phyloP scores from a whole-genome alignment of 30 jellyfish, hydroid and myxozoan genomes.

The Aurelia sp. region DNA sequence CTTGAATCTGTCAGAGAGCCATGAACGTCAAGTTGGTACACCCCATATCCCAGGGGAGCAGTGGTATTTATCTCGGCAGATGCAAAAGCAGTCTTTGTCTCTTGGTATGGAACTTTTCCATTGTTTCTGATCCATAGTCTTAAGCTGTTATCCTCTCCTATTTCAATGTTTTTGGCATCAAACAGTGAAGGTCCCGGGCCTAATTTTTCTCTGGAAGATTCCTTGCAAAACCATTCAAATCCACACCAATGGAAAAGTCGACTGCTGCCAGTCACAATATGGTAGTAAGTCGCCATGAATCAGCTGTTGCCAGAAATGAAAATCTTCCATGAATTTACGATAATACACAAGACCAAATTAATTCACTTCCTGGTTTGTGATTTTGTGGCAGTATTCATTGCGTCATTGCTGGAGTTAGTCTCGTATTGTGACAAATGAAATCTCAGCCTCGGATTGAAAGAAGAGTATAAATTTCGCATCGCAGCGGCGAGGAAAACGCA shows the following conservation, averaged over 20 bases:
- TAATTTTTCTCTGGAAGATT: conserved; percentile 41
- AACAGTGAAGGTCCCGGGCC: conserved; percentile 67
- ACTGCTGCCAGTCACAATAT: background rate
- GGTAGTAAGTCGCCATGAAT: conserved; percentile 2
- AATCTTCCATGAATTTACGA: no score
- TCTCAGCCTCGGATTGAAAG: no score
- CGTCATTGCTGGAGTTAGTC: no score
- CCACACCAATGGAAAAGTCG: conserved; percentile 53
- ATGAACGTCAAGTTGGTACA: conserved; percentile 33
- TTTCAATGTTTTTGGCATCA: conserved; percentile 30
- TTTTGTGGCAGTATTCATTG: no score
- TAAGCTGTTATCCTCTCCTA: conserved; percentile 40
- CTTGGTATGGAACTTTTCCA: background rate
- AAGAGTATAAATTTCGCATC: no score
- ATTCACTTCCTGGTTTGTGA: no score
- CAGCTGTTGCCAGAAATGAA: no score
- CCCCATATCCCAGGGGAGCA: conserved; percentile 50
- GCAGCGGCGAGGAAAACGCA: no score
- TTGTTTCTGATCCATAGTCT: conserved; percentile 44
- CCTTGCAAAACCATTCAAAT: conserved; percentile 31
- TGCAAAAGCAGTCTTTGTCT: background rate
- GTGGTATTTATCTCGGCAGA: conserved; percentile 49
- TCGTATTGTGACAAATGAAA: no score
- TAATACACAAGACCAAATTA: no score
- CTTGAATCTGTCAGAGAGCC: conserved; percentile 42